Conservation (phyloP, 2,113 vertebrate genomes). For the Pedetes capensis region DNA sequence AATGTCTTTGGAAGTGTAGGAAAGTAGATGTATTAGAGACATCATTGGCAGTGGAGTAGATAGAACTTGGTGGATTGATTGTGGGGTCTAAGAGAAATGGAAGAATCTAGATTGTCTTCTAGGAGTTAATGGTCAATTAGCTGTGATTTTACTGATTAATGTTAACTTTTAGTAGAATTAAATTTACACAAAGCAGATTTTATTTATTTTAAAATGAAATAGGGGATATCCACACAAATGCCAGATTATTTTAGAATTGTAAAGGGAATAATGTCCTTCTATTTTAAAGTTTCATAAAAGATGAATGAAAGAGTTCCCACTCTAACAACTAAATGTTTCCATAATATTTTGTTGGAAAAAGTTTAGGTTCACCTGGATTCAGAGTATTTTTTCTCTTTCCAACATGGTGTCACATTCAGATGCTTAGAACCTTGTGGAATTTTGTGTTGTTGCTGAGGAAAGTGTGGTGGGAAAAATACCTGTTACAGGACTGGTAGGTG, state of each 20-base stretch:
- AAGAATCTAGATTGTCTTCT: not conserved
- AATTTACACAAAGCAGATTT: not conserved
- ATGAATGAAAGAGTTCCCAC: not conserved
- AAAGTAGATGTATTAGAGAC: not conserved
- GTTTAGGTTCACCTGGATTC: not conserved
- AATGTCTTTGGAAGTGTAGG: not conserved
- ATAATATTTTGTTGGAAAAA: not conserved
- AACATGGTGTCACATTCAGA: not conserved
- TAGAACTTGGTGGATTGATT: not conserved
- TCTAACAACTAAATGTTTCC: not conserved
- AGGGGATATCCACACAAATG: not conserved
- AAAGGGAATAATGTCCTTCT: not conserved
- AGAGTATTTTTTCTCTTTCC: not conserved
- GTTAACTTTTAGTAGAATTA: not conserved
- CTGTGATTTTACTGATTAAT: not conserved
- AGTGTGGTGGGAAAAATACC: not conserved
- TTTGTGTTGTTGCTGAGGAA: not conserved
- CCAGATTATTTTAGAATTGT: constrained; percentile 2
- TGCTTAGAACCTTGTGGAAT: not conserved
- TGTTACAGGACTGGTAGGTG: not conserved
- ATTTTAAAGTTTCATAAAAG: constrained; percentile 4
- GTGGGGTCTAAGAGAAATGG: not conserved
- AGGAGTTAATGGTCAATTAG: not conserved
- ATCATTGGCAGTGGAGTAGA: not conserved
- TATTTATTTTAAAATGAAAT: not conserved